phyloP scores from a whole-genome alignment of 2,888 invertebrate species.

The Andrena chrysosceles region DNA sequence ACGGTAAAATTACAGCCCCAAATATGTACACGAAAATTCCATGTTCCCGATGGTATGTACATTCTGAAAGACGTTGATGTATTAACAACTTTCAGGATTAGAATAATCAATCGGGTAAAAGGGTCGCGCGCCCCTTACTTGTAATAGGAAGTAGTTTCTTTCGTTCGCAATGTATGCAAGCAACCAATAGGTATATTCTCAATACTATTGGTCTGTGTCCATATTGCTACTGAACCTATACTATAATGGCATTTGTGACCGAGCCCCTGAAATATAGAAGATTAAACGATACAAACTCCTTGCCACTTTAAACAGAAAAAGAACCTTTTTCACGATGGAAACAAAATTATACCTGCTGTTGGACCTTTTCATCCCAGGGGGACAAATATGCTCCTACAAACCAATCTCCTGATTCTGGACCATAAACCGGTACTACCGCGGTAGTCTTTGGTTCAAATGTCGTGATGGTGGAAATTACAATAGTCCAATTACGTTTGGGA shows the following conservation, averaged over 20 bases:
- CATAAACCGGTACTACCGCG: slow-evolving; percentile 84
- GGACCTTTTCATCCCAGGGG: slow-evolving; percentile 85
- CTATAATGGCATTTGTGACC: slow-evolving; percentile 85
- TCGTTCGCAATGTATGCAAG: slow-evolving; percentile 80
- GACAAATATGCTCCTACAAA: slow-evolving; percentile 85
- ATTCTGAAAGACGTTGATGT: slow-evolving; percentile 79
- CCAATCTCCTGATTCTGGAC: slow-evolving; percentile 86
- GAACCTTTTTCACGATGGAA: slow-evolving; percentile 2
- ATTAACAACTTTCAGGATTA: slow-evolving; percentile 8
- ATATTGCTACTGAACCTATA: slow-evolving; percentile 85
- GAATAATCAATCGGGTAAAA: neutral
- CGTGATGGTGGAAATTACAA: slow-evolving; percentile 80
- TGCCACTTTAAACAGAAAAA: slow-evolving; percentile 14
- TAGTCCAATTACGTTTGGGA: slow-evolving; percentile 75
- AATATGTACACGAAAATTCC: slow-evolving; percentile 83
- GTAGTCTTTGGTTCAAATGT: slow-evolving; percentile 84
- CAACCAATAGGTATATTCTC: slow-evolving; percentile 83
- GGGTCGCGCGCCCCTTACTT: slow-evolving; percentile 79
- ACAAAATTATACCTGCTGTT: slow-evolving; percentile 83
- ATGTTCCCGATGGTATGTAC: slow-evolving; percentile 84
- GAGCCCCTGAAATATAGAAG: slow-evolving; percentile 81
- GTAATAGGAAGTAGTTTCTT: slow-evolving; percentile 84
- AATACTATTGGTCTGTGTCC: slow-evolving; percentile 84
- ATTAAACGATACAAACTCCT: slow-evolving; percentile 15
- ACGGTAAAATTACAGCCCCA: slow-evolving; percentile 83